Conservation (phyloP, 2,113 vertebrate species). For the Chionodraco myersi region DNA sequence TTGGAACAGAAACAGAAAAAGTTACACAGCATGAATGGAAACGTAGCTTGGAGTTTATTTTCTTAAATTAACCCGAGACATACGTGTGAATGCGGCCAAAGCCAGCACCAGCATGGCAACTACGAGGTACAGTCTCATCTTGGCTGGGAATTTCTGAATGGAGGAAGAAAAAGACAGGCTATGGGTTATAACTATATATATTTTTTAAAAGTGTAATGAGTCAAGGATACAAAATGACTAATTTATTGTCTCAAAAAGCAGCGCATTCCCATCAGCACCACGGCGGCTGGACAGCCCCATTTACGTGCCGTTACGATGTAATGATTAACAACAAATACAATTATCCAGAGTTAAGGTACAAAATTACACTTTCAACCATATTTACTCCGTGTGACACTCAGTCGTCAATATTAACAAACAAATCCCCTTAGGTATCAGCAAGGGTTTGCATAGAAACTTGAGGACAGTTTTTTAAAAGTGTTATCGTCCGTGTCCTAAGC, state of each 20-base stretch:
- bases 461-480: no score
- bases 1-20: not conserved
- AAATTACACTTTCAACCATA: no score
- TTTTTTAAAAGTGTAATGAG: no score
- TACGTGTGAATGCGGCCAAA: constrained; percentile 80
- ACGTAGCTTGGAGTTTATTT: no score
- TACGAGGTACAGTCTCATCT: constrained; percentile 82
- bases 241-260: not conserved
- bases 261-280: constrained; percentile 40
- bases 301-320: not conserved
- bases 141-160: constrained; percentile 36
- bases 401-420: not conserved
- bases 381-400: no score
- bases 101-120: constrained; percentile 82
- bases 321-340: not conserved
- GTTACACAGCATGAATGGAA: not conserved
- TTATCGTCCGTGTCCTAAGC: not conserved
- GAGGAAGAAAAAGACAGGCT: not conserved
- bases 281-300: constrained; percentile 33
- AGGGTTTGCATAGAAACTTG: no score
- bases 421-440: no score
- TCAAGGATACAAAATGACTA: not conserved
- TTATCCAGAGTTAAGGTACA: no score
- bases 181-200: not conserved
- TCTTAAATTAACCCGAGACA: constrained; percentile 1